phyloP scores from a whole-genome alignment of 2,113 vertebrate genomes.

The Apodemus sylvaticus region DNA sequence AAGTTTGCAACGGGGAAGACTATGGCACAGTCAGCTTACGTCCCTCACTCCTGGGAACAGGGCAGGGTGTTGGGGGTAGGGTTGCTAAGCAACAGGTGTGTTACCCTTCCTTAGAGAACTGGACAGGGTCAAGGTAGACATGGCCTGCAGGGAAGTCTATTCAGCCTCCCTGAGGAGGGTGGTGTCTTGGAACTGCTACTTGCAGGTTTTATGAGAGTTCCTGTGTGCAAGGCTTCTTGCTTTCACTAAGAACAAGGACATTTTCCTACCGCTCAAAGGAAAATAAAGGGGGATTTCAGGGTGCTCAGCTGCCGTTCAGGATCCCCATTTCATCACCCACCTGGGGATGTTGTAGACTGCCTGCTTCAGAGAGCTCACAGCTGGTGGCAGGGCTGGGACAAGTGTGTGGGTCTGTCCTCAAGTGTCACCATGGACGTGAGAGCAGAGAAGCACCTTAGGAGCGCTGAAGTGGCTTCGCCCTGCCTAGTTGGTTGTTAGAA shows the following conservation, averaged over 20 bases:
- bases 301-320: slow-evolving; percentile 54
- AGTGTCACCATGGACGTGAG: slow-evolving; percentile 53
- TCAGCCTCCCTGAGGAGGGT: slow-evolving; percentile 25
- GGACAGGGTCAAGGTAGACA: neutral
- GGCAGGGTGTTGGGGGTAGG: slow-evolving; percentile 6
- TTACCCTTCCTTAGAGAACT: neutral
- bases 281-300: slow-evolving; percentile 25
- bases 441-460: slow-evolving; percentile 29
- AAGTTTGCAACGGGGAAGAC: neutral
- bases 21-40: neutral
- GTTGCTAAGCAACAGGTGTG: neutral
- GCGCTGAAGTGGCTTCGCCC: neutral
- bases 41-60: slow-evolving; percentile 21
- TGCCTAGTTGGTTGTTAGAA: neutral
- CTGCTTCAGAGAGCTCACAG: slow-evolving; percentile 76
- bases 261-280: slow-evolving; percentile 57
- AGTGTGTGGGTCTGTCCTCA: fast-evolving
- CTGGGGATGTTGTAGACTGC: slow-evolving; percentile 75
- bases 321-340: neutral
- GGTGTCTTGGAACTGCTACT: neutral
- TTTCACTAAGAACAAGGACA: slow-evolving; percentile 39
- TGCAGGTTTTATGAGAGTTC: slow-evolving; percentile 49
- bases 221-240: neutral
- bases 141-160: slow-evolving; percentile 12
- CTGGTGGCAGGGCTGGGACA: slow-evolving; percentile 8